Conservation (phyloP, 2,113 vertebrate genomes). For the Anas platyrhynchos region DNA sequence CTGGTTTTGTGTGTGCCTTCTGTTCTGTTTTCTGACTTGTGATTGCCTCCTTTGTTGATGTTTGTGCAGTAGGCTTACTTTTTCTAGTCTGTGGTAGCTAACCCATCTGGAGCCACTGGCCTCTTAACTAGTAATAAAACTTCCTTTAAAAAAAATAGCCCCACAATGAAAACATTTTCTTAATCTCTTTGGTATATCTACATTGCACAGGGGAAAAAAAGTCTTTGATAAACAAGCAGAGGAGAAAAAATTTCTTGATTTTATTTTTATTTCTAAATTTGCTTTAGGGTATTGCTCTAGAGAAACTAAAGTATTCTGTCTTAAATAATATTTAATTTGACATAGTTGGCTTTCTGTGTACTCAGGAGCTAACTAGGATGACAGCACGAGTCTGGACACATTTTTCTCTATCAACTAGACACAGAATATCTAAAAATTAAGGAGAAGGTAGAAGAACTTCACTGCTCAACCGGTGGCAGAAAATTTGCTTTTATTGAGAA, state of each 20-base stretch:
- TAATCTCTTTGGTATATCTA: neutral
- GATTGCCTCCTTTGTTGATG: neutral
- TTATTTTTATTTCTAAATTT: too few species aligned
- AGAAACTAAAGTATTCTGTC: neutral
- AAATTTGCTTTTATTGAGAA: neutral
- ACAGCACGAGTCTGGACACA: neutral
- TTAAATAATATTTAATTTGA: neutral
- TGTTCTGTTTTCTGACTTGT: neutral
- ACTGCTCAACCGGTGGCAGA: neutral
- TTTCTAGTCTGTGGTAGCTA: neutral
- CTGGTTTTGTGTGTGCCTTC: neutral
- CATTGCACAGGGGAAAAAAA: neutral
- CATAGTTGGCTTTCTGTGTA: neutral
- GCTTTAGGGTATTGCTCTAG: too few species aligned
- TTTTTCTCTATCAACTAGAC: too few species aligned
- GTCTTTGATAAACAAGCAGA: neutral
- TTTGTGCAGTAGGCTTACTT: neutral
- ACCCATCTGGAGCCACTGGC: neutral
- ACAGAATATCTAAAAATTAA: neutral
- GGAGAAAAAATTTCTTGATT: neutral
- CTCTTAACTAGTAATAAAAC: neutral
- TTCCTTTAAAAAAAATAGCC: neutral
- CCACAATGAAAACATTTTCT: neutral
- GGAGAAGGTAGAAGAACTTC: neutral
- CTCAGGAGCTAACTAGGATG: neutral